Evolutionary conservation across 2,888 invertebrate genomes (phyloP), one percentile per base, ranked within the genome.

Genomic region (Agrotis segetum): DNA sequence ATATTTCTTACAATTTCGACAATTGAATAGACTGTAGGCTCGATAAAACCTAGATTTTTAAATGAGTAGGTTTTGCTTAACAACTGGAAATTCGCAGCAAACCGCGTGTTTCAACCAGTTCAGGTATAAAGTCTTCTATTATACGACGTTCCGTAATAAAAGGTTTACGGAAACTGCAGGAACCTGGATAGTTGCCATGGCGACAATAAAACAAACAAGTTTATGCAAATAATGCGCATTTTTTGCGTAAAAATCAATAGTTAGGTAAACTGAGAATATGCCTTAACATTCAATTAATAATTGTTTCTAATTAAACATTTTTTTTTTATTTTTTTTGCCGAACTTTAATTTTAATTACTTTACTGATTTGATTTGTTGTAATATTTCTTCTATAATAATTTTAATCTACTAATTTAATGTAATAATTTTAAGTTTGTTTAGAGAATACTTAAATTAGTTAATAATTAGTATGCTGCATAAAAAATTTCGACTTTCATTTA

Each of bases 181-280:
- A 44, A 49, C 65, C 24, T 40, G 52, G 56, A 59, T 60, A 61
- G 80, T 77, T 63, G 17, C 65, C 67, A 77, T 81, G 52, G 70
- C 34, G 50, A 81, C 80, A 7, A 14, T 21, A 59, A 47, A 52
- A 68, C 80, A 77, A 80, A 80, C 80, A 80, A 65, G 11, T 64
- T 29, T 67, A 74, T 81, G 77, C 59, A 67, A 67, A 73, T 55
- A 55, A 17, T 49, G 65, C 24, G 24, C 40, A 56, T 49, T 71
- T 52, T 74, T 64, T 71, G 52, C 40, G 47, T 17, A 7, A 40
- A 47, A 74, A 74, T 71, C 65, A 55, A 71, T 71, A 67, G n/a
- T n/a, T 34, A 65, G n/a, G 9, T 65, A 65, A 21, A 34, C 2
- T 61, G 11, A 44, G 11, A 9, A 9, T 34, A 34, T 0, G 6